Evolutionary conservation across 2,888 invertebrate genomes (phyloP).

Genomic region (Apotomis capreana): DNA sequence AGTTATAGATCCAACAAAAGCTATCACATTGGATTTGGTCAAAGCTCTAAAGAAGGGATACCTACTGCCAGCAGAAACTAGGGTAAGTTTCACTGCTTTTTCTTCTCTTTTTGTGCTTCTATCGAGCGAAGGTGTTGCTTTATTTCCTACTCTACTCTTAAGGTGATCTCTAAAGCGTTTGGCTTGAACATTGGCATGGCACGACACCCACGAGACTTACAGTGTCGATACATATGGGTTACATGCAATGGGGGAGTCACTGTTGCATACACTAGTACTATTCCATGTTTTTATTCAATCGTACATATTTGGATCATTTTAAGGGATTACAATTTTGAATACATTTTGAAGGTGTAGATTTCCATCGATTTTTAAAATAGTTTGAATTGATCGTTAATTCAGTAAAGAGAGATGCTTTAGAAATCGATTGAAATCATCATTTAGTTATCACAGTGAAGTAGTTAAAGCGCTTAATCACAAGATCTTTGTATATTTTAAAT

Average conservation of each 20-base stretch:
- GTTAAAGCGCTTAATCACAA: slow-evolving; percentile 38
- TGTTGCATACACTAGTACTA: slow-evolving; percentile 54
- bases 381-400: not conserved
- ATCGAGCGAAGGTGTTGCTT: slow-evolving; percentile 80
- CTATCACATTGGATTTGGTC: slow-evolving; percentile 87
- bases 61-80: slow-evolving; percentile 94
- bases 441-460: slow-evolving; percentile 37
- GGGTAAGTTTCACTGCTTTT: slow-evolving; percentile 88
- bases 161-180: slow-evolving; percentile 77
- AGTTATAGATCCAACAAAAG: slow-evolving; percentile 81
- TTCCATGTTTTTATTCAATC: slow-evolving; percentile 24
- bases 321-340: slow-evolving; percentile 22
- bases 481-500: slow-evolving; percentile 39
- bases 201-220: slow-evolving; percentile 71
- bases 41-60: slow-evolving; percentile 94
- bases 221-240: slow-evolving; percentile 65
- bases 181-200: slow-evolving; percentile 81
- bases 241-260: slow-evolving; percentile 62
- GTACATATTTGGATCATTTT: slow-evolving; percentile 16
- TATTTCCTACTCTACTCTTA: slow-evolving; percentile 74
- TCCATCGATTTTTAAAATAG: slow-evolving; percentile 34
- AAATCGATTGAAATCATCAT: slow-evolving; percentile 35
- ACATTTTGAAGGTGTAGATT: slow-evolving; percentile 10
- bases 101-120: slow-evolving; percentile 69
- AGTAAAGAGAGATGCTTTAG: slow-evolving; percentile 4